Evolutionary conservation across 92 coral and sea anemone genomes (phyloP).

Genomic region (Metridium senile): DNA sequence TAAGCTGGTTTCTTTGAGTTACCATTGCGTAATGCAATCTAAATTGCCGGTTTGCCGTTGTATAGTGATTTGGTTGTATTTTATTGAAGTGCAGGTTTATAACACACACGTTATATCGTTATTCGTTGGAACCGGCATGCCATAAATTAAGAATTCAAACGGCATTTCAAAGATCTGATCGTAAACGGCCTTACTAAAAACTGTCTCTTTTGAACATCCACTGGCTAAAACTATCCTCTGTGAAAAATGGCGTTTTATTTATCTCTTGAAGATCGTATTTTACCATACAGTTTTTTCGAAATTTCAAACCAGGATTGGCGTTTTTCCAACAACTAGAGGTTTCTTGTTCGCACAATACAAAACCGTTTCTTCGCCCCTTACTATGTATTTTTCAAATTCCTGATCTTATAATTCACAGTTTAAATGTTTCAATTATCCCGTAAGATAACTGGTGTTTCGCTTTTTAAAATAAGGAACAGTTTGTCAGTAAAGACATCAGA

Average conservation of each 20-base stretch:
- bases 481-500: background rate
- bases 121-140: slow-evolving; percentile 52
- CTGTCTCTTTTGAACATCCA: slow-evolving; percentile 12
- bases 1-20: background rate
- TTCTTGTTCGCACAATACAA: slow-evolving; percentile 43
- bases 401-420: slow-evolving; percentile 36
- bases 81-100: slow-evolving; percentile 34
- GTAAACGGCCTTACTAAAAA: background rate
- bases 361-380: slow-evolving; percentile 30
- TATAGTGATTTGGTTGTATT: slow-evolving; percentile 7
- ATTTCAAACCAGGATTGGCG: slow-evolving; percentile 31
- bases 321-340: slow-evolving; percentile 34
- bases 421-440: background rate
- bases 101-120: slow-evolving; percentile 43
- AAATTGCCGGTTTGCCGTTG: slow-evolving; percentile 37
- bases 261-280: slow-evolving; percentile 9
- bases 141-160: slow-evolving; percentile 32
- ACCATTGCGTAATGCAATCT: slow-evolving; percentile 17
- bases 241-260: background rate
- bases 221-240: background rate
- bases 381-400: slow-evolving; percentile 36
- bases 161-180: slow-evolving; percentile 37
- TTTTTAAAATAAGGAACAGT: background rate
- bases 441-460: background rate
- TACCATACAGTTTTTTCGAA: slow-evolving; percentile 28